Evolutionary conservation across 2,888 invertebrate genomes (phyloP).

Genomic region (Eupithecia centaureata): DNA sequence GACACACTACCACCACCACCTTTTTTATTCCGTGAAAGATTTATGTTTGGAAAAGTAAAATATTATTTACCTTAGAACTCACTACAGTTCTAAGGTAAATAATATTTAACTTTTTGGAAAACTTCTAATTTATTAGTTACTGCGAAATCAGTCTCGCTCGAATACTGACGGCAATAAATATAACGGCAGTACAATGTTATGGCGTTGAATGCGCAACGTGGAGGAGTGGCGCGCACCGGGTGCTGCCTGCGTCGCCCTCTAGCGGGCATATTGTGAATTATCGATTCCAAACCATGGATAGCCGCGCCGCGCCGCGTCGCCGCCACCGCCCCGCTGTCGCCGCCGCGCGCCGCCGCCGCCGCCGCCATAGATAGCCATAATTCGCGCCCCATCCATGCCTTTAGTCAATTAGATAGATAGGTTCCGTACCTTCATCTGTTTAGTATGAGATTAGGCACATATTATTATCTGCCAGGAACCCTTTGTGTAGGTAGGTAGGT

Average conservation of each 20-base stretch:
- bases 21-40: no score
- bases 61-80: no score
- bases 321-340: not conserved
- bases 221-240: slow-evolving; percentile 78
- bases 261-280: slow-evolving; percentile 82
- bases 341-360: not conserved
- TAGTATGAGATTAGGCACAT: not conserved
- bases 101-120: no score
- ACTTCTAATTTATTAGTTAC: no score
- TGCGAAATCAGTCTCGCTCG: not conserved
- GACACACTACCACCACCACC: no score
- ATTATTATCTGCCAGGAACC: no score
- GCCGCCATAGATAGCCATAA: slow-evolving; percentile 19
- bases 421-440: not conserved
- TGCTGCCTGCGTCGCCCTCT: slow-evolving; percentile 75
- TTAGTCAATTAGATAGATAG: not conserved
- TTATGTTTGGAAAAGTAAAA: no score
- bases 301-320: slow-evolving; percentile 30
- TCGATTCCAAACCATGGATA: slow-evolving; percentile 76
- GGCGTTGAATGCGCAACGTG: slow-evolving; percentile 76
- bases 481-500: slow-evolving; percentile 10
- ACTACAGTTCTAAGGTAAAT: no score
- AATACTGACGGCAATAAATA: not conserved
- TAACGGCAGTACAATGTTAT: slow-evolving; percentile 68
- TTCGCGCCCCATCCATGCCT: not conserved